Evolutionary conservation across 2,113 vertebrate genomes (phyloP), one percentile per base, ranked within the genome.

Genomic region (Lasiurus borealis): DNA sequence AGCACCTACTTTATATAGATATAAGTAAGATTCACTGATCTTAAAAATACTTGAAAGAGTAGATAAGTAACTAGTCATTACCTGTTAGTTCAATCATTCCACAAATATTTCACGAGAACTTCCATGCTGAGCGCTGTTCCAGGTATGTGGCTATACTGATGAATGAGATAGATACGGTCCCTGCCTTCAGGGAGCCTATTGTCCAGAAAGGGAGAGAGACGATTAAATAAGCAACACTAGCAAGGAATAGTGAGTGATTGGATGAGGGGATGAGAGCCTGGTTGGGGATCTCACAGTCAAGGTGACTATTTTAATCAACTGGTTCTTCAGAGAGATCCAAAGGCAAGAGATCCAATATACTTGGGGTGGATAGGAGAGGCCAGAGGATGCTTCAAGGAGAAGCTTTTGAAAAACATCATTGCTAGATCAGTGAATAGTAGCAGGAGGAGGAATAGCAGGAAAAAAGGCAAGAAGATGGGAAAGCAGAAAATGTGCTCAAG

Each of bases 321-420:
- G 40, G 48, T 12, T 54, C 11, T 69, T 85, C 66, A 54, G 85
- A 85, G 44, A 88, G 31, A 85, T 31, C 80, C 29, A 57, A 62
- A 94, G 59, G 11, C 36, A 78, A 90, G 48, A 95, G 77, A n/a
- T 48, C 13, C 73, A 40, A 76, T 71, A 69, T 59, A 69, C 69
- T 52, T 85, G 50, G n/a, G 36, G 11, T 76, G 5, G 27, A 76
- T 12, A 59, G 27, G n/a, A 75, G 27, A 66, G 44, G 34, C 34
- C 48, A 71, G 68, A 69, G 40, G 44, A 50, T 54, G 13, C 25
- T 93, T 50, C 36, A 80, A n/a, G 46, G 80, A 57, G 31, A 85
- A 72, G 71, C 46, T 69, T 85, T 40, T 73, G 40, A 34, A 76
- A 44, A 46, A 75, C 44, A 57, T 27, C n/a, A 80, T 23, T 50